These are phyloP conservation scores for Isoperla grammatica DNA, from an alignment of 2,888 invertebrate species.

Conservation along the genomic window DNA sequence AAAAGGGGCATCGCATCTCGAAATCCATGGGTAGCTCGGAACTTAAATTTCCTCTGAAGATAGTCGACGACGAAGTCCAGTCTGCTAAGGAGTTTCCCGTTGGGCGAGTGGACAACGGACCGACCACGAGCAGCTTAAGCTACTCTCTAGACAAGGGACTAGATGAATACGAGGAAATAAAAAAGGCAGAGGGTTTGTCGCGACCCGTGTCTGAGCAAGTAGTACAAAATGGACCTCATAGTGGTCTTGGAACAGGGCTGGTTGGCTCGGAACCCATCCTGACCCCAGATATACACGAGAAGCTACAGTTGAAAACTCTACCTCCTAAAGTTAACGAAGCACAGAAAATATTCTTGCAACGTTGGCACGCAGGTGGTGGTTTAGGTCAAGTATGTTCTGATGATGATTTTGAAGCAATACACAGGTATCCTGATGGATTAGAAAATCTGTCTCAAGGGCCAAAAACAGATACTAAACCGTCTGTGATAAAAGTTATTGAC, in stretches of 20 bases:
- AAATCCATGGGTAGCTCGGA: slow-evolving; percentile 30
- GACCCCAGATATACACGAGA: slow-evolving; percentile 11
- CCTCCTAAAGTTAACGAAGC: slow-evolving; percentile 22
- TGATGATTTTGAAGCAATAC: slow-evolving; percentile 22
- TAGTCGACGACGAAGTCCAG: slow-evolving; percentile 19
- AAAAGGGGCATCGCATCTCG: slow-evolving; percentile 28
- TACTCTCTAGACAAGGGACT: slow-evolving; percentile 32
- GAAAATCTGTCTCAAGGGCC: too few relatives aligned
- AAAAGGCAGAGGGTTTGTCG: slow-evolving; percentile 17
- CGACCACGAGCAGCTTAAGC: slow-evolving; percentile 18
- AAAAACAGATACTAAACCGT: too few relatives aligned
- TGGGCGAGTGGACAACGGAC: not conserved
- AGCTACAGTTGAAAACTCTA: slow-evolving; percentile 2
- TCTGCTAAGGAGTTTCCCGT: slow-evolving; percentile 16
- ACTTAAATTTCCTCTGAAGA: slow-evolving; percentile 21
- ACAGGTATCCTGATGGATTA: not conserved
- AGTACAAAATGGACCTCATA: not conserved
- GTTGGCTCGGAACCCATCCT: slow-evolving; percentile 29
- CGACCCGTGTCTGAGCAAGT: not conserved
- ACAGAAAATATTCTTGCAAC: slow-evolving; percentile 24
- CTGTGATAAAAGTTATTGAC: too few relatives aligned
- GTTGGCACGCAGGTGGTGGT: slow-evolving; percentile 28
- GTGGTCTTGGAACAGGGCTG: slow-evolving; percentile 4
- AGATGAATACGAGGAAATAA: slow-evolving; percentile 30
- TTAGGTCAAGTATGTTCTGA: slow-evolving; percentile 27